These are phyloP conservation scores for Tineola bisselliella DNA, from an alignment of 2,888 invertebrate genomes.

Conservation along the genomic window DNA sequence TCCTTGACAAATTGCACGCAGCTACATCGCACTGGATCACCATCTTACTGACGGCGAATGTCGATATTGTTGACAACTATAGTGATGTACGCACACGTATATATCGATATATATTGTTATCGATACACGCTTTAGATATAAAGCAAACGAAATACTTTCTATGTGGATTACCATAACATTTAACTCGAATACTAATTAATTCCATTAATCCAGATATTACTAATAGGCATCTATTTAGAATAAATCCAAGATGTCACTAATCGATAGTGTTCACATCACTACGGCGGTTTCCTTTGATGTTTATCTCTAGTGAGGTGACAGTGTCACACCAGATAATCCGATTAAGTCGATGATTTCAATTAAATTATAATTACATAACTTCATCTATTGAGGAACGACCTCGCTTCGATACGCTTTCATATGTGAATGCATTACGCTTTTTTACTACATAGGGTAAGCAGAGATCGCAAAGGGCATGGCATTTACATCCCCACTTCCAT, in stretches of 20 bases:
- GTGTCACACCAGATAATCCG: conserved; percentile 23
- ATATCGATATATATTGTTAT: neutral
- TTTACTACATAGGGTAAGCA: too few species aligned
- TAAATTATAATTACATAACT: conserved; percentile 22
- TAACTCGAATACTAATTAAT: too few species aligned
- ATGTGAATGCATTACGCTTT: neutral
- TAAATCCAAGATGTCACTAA: too few species aligned
- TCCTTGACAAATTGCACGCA: neutral
- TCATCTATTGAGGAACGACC: neutral
- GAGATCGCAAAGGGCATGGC: too few species aligned
- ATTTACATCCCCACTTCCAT: too few species aligned
- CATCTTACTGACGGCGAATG: neutral
- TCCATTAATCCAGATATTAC: too few species aligned
- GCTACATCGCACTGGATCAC: neutral
- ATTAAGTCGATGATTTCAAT: conserved; percentile 19
- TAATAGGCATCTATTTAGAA: too few species aligned
- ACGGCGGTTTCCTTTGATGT: neutral
- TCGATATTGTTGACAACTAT: neutral
- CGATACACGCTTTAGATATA: too few species aligned
- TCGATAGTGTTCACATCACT: neutral
- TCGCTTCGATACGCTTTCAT: neutral
- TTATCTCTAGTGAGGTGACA: conserved; percentile 24
- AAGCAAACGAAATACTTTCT: too few species aligned
- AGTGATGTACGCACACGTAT: neutral
- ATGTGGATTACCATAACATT: too few species aligned